Conservation (phyloP, 2,797 vertebrate species). For the Urosaurus nigricauda region DNA sequence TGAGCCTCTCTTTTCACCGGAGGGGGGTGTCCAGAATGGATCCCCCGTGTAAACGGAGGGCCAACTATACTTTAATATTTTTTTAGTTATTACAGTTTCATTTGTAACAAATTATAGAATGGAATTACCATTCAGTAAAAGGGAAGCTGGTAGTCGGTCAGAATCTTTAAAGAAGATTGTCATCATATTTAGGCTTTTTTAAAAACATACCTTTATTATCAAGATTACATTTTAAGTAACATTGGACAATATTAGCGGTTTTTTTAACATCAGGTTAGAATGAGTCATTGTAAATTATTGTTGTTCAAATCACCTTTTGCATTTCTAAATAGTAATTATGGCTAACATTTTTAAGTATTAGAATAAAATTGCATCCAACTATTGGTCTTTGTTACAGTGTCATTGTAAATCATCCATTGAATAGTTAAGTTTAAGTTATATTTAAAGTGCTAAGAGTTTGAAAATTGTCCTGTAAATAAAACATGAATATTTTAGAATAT, state of each 20-base stretch:
- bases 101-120: conserved; percentile 47
- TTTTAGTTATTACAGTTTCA: conserved; percentile 1
- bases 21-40: too few species aligned
- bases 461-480: conserved; percentile 79
- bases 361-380: conserved; percentile 56
- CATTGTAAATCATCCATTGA: conserved; percentile 67
- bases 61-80: neutral
- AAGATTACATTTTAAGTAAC: conserved; percentile 71
- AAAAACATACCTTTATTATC: conserved; percentile 65
- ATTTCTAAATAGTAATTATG: conserved; percentile 72
- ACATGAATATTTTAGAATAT: conserved; percentile 77
- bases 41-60: too few species aligned
- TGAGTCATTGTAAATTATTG: conserved; percentile 73
- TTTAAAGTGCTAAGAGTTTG: conserved; percentile 76
- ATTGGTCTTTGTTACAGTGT: conserved; percentile 70
- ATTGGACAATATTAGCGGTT: conserved; percentile 60
- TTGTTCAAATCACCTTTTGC: conserved; percentile 71
- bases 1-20: too few species aligned
- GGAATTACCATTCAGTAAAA: conserved; percentile 13
- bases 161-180: conserved; percentile 44
- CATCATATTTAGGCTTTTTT: conserved; percentile 52
- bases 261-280: conserved; percentile 68
- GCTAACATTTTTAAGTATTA: conserved; percentile 68
- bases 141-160: neutral
- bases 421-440: conserved; percentile 70